Base-by-base conservation (phyloP, 2,888 invertebrate genomes). In the Andrena chrysosceles region DNA sequence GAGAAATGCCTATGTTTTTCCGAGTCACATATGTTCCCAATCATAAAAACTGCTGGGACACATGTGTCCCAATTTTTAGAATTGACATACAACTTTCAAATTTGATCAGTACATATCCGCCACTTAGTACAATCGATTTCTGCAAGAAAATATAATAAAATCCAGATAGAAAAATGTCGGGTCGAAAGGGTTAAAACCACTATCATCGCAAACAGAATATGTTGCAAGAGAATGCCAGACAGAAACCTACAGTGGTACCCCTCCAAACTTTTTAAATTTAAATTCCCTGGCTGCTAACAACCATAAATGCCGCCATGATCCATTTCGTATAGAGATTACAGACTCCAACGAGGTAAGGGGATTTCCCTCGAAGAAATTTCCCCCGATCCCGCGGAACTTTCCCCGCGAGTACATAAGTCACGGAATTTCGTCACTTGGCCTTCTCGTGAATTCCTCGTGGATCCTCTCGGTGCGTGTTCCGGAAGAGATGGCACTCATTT, bases 401-500 rank as follows among this genome's bases (percentile, higher is more conserved):
- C 29, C 35, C 70, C 68, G 63, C 78, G 70, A 35, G 52, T 54
- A 64, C 70, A 68, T 80, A 67, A 74, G 80, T 85, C 75, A 76
- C 33, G 77, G 74, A 87, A 87, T 87, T 83, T 85, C 80, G 87
- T 67, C 86, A 77, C 85, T 49, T 75, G 73, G 52, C 59, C 68
- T 63, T 69, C 80, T 66, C 81, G 77, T 75, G 87, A 88, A 89
- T 89, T 88, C 87, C 85, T 87, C 73, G 77, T 71, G 67, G 78
- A 71, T 79, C 77, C 77, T 77, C 59, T 68, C 84, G 83, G 83
- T 87, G 90, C 91, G 90, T 90, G 90, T 92, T 91, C 90, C 90
- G 90, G 92, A 91, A 92, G 91, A 92, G 91, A 92, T 90, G 91
- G 90, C 88, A 91, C 95, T 95, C 95, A 95, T 95, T 95, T 95